Conservation (phyloP, 2,797 vertebrate genomes). For the Tympanoctomys barrerae region DNA sequence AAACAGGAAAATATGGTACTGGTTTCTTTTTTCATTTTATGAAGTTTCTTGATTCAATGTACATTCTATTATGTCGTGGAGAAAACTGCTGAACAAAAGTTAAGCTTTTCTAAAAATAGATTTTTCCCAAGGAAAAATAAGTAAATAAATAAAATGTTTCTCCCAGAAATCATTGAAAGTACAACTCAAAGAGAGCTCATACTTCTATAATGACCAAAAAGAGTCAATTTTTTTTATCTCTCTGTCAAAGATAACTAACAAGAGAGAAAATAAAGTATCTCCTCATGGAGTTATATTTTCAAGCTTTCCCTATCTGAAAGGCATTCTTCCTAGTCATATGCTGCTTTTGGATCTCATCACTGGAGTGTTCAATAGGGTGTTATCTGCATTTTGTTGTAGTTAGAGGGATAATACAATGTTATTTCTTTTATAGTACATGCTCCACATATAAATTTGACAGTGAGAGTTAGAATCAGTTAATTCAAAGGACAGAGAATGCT, state of each 20-base stretch:
- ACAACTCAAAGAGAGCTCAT: background rate
- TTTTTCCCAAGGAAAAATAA: too few relatives aligned
- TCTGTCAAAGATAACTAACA: conserved; percentile 25
- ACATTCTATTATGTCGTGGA: background rate
- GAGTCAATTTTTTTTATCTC: background rate
- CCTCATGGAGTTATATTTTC: background rate
- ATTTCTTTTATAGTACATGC: background rate
- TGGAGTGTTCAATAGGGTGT: background rate
- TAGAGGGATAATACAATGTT: background rate
- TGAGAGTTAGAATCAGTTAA: background rate
- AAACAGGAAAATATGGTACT: background rate
- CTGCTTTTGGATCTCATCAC: background rate
- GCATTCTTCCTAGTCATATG: background rate
- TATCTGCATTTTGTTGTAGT: background rate
- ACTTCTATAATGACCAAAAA: background rate
- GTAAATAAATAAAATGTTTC: background rate
- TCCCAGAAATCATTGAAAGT: background rate
- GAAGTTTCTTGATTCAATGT: conserved; percentile 2
- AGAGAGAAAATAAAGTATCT: background rate
- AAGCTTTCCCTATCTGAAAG: background rate
- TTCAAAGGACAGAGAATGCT: conserved; percentile 38
- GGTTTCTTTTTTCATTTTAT: background rate
- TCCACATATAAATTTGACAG: background rate
- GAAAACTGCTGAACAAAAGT: background rate
- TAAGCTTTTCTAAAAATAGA: background rate